Conservation (phyloP, 2,888 invertebrate genomes). For the Blera fallax region DNA sequence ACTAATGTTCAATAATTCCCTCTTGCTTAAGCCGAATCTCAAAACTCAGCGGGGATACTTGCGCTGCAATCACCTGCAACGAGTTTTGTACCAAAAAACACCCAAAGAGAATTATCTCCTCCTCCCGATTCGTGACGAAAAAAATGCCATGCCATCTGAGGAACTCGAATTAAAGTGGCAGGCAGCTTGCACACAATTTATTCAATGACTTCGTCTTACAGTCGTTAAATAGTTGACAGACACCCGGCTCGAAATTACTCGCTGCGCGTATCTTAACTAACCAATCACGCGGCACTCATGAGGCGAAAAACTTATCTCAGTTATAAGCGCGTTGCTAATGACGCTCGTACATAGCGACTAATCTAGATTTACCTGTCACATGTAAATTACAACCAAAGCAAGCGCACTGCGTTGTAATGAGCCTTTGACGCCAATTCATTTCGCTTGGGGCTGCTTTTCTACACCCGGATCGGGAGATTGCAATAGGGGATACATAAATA, state of each 20-base stretch:
- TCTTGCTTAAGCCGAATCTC: neutral
- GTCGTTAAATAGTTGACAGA: slow-evolving; percentile 66
- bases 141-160: neutral
- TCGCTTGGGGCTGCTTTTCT: slow-evolving; percentile 54
- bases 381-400: slow-evolving; percentile 64
- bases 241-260: slow-evolving; percentile 36
- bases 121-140: neutral
- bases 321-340: slow-evolving; percentile 66
- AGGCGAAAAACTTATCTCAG: slow-evolving; percentile 34
- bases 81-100: too few species aligned
- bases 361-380: slow-evolving; percentile 72
- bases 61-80: neutral
- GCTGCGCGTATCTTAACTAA: slow-evolving; percentile 51
- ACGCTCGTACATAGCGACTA: slow-evolving; percentile 66
- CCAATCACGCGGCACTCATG: slow-evolving; percentile 38
- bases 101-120: neutral
- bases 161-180: slow-evolving; percentile 36
- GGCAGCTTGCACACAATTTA: slow-evolving; percentile 48
- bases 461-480: slow-evolving; percentile 44
- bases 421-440: slow-evolving; percentile 63
- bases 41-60: neutral
- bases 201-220: slow-evolving; percentile 60
- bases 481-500: neutral
- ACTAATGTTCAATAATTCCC: neutral
- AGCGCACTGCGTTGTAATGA: slow-evolving; percentile 59